Conservation (phyloP, 2,888 invertebrate genomes). For the Leucophenga maculata region DNA sequence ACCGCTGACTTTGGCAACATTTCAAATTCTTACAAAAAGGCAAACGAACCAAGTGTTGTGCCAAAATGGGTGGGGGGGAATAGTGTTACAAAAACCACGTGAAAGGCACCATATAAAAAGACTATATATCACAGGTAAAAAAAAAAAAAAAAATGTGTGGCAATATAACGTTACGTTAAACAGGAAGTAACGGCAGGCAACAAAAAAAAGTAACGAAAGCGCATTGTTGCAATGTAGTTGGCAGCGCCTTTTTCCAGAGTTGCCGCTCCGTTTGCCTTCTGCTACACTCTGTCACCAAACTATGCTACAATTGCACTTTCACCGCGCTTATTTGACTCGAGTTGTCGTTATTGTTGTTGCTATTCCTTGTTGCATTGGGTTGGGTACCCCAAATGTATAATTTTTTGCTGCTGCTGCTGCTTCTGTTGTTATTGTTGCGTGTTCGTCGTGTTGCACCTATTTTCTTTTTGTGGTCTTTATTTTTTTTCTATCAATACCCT, state of each 20-base stretch:
- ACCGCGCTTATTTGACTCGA: constrained; percentile 6
- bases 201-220: not conserved
- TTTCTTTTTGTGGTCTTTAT: not conserved
- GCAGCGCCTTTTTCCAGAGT: not conserved
- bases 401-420: not conserved
- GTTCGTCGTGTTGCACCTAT: constrained; percentile 3
- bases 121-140: not conserved
- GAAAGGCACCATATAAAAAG: not conserved
- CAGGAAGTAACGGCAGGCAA: not conserved
- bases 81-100: too few species aligned
- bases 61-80: not conserved
- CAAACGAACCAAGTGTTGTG: not conserved
- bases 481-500: not conserved
- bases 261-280: not conserved
- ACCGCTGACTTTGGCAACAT: constrained; percentile 18
- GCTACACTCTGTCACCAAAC: not conserved
- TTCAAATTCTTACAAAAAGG: constrained; percentile 8
- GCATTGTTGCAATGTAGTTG: constrained; percentile 2
- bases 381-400: not conserved
- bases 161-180: not conserved
- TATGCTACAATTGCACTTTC: constrained; percentile 3
- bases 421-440: constrained; percentile 7
- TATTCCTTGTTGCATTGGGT: not conserved
- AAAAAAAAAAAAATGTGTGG: not conserved
- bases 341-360: not conserved